Base-by-base conservation (phyloP, 2,797 vertebrate species). In the Gallinago nigripennis region DNA sequence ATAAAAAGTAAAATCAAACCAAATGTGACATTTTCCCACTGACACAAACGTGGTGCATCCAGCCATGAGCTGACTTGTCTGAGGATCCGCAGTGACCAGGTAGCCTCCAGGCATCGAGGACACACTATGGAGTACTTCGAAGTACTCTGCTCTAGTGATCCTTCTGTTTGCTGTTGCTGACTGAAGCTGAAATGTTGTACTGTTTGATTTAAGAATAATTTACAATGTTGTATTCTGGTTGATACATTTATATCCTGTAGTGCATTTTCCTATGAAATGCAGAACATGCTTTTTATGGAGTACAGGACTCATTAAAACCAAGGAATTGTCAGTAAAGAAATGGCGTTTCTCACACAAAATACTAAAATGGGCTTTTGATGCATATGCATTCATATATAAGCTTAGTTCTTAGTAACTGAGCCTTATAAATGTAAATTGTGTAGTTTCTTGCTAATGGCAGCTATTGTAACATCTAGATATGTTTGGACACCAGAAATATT, bases 401-500 rank as follows among this genome's bases (percentile, higher is more conserved):
- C 39, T 90, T 64, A 2, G 5, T 56, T 90, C 72, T 27, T 81
- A 61, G 10, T 20, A 69, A 7, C 61, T 37, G 63, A 92, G 58
- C 14, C 28, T 78, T 79, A 68, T 43, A 70, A 88, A 91, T 70
- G 61, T 73, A 90, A 82, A 92, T 91, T 66, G 61, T 2, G 6
- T 86, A 18, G 12, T 76, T 88, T 90, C 70, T 45, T 82, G 63
- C 63, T 86, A 76, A 69, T 78, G 46, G 35, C 51, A 76, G 58
- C 19, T 51, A 66, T 65, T 86, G 66, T 68, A 66, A 37, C 8
- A 87, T 56, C 61, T 43, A 87, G 72, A 33, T 58, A 37, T 82
- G 25, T 96, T 88, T 96, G 87, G 81, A 89, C 68, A 88, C 46
- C 12, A 82, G 31, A 84, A 79, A 39, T 45, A 30, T 82, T 90